phyloP scores from a whole-genome alignment of 2,888 invertebrate genomes.

The Cheilosia soror region DNA sequence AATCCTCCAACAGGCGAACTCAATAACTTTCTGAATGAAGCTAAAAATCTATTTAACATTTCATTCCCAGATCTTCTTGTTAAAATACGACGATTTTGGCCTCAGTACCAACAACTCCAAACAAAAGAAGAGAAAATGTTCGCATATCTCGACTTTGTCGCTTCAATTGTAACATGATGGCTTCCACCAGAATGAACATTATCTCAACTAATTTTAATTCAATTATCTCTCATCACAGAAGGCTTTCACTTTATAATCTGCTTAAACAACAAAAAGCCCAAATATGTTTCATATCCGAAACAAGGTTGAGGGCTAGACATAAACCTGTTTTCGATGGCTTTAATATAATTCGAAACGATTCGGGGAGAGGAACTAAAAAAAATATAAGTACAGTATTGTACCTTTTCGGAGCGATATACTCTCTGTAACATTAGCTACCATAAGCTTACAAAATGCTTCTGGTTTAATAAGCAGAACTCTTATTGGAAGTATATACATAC shows the following conservation, averaged over 20 bases:
- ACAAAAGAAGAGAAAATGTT: constrained; percentile 17
- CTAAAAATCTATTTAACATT: neutral
- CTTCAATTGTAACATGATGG: constrained; percentile 25
- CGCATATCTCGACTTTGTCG: constrained; percentile 28
- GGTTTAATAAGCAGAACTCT: neutral
- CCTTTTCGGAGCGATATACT: too few relatives aligned
- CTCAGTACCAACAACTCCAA: constrained; percentile 1
- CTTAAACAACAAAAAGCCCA: constrained; percentile 15
- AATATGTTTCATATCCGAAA: constrained; percentile 26
- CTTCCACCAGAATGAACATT: neutral
- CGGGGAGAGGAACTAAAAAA: neutral
- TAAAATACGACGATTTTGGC: neutral
- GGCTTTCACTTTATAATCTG: constrained; percentile 1
- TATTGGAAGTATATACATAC: constrained; percentile 25
- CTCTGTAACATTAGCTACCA: constrained; percentile 1
- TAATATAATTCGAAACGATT: neutral
- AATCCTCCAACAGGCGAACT: constrained; percentile 7
- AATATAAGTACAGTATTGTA: too few relatives aligned
- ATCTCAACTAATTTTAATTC: constrained; percentile 30
- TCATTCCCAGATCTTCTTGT: too few relatives aligned
- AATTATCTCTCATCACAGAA: constrained; percentile 27
- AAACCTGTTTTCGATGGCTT: neutral
- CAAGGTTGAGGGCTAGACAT: neutral
- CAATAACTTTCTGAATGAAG: constrained; percentile 30
- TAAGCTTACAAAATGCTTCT: constrained; percentile 9